phyloP scores from a whole-genome alignment of 2,888 invertebrate genomes.

The Cephus runcator region DNA sequence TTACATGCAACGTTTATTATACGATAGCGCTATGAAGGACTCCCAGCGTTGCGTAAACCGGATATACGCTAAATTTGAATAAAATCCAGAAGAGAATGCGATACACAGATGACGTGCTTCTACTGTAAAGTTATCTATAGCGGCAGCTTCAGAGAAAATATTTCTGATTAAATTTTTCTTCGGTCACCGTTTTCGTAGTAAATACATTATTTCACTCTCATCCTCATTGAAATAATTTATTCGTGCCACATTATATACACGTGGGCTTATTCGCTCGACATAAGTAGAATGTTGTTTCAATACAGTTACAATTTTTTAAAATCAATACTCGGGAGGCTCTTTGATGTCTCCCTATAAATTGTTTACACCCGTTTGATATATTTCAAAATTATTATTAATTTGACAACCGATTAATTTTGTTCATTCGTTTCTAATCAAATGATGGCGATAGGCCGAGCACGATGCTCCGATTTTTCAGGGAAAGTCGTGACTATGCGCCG shows the following conservation, averaged over 20 bases:
- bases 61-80: background rate
- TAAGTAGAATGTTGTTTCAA: background rate
- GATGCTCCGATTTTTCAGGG: background rate
- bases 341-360: background rate
- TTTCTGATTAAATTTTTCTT: background rate
- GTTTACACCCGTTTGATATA: background rate
- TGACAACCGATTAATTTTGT: background rate
- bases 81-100: background rate
- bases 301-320: background rate
- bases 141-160: background rate
- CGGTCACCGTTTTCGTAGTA: background rate
- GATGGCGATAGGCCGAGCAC: background rate
- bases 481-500: background rate
- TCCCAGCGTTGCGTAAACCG: background rate
- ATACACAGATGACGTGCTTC: background rate
- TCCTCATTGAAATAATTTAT: conserved; percentile 26
- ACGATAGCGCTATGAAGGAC: background rate
- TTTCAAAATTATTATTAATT: background rate
- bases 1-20: background rate
- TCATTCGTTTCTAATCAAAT: background rate
- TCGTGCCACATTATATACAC: conserved; percentile 12
- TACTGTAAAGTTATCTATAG: background rate
- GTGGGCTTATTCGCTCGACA: background rate
- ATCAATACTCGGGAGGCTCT: background rate
- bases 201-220: conserved; percentile 9